Evolutionary conservation across 2,888 invertebrate genomes (phyloP).

Genomic region (Hedychridium roseum): DNA sequence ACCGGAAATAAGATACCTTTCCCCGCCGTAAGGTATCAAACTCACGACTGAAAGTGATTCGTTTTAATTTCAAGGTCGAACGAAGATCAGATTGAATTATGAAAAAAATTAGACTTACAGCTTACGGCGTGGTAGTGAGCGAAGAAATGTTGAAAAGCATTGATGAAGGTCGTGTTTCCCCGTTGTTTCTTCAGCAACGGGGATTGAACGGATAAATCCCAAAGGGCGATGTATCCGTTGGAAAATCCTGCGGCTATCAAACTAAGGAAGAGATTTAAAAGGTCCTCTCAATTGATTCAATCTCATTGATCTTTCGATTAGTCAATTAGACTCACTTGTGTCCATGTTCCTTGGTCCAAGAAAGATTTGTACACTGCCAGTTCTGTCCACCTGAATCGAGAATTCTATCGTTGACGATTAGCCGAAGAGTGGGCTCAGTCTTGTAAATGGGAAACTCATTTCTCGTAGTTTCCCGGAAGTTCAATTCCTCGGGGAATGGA

Average conservation of each 20-base stretch:
- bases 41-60: slow-evolving; percentile 61
- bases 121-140: slow-evolving; percentile 69
- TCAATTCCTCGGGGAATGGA: slow-evolving; percentile 64
- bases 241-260: slow-evolving; percentile 74
- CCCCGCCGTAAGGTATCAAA: slow-evolving; percentile 67
- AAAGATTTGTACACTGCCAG: slow-evolving; percentile 56
- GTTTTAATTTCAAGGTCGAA: no score
- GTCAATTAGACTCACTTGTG: slow-evolving; percentile 49
- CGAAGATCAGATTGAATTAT: not conserved
- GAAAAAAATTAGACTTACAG: slow-evolving; percentile 63
- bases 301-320: slow-evolving; percentile 12
- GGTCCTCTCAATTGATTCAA: no score
- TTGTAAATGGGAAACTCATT: slow-evolving; percentile 51
- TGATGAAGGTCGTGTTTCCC: slow-evolving; percentile 63
- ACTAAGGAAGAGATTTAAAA: slow-evolving; percentile 30
- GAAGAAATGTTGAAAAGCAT: slow-evolving; percentile 70
- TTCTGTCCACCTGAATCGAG: slow-evolving; percentile 41
- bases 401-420: slow-evolving; percentile 46
- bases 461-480: slow-evolving; percentile 48
- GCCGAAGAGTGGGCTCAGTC: slow-evolving; percentile 56
- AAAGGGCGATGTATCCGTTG: slow-evolving; percentile 74
- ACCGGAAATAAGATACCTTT: slow-evolving; percentile 73
- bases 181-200: slow-evolving; percentile 64
- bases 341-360: slow-evolving; percentile 56
- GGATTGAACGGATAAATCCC: slow-evolving; percentile 68